These are phyloP conservation scores for Phenganax stokvisi DNA, from an alignment of 92 coral and sea anemone genomes.

Conservation along the genomic window DNA sequence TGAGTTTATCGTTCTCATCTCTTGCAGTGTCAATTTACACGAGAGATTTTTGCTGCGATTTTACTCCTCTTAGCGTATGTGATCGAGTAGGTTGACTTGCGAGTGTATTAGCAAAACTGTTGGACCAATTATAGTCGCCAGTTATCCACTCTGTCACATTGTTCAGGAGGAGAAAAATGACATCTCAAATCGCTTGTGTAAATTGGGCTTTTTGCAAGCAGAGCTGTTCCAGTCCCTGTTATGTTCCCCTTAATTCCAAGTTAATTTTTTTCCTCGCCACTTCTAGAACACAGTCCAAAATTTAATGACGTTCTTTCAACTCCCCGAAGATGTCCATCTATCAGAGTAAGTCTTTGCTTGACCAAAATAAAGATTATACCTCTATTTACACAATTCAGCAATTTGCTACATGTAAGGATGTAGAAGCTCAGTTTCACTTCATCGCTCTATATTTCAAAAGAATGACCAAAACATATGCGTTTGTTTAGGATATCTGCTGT, in stretches of 20 bases:
- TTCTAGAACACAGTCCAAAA: conserved; percentile 74
- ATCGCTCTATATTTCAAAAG: neutral
- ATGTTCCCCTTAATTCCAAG: neutral
- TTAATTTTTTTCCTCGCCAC: neutral
- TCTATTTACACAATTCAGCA: neutral
- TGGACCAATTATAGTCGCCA: too few relatives aligned
- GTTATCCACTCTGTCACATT: too few relatives aligned
- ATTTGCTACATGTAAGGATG: neutral
- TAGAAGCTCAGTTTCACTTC: neutral
- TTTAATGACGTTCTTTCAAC: conserved; percentile 73
- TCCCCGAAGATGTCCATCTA: conserved; percentile 84
- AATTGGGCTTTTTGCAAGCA: too few relatives aligned
- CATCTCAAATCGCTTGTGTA: too few relatives aligned
- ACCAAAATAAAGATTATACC: too few relatives aligned
- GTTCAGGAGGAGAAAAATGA: too few relatives aligned
- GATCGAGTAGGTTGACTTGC: neutral
- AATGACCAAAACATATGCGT: neutral
- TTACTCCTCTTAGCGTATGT: neutral
- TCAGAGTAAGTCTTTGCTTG: conserved; percentile 64
- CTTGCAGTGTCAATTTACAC: neutral
- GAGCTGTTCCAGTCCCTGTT: too few relatives aligned
- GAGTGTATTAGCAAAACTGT: too few relatives aligned
- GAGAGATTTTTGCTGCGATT: neutral
- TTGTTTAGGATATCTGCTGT: conserved; percentile 76
- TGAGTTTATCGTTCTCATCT: conserved; percentile 40